Evolutionary conservation across 2,888 invertebrate species (phyloP).

Genomic region (Acronicta psi): DNA sequence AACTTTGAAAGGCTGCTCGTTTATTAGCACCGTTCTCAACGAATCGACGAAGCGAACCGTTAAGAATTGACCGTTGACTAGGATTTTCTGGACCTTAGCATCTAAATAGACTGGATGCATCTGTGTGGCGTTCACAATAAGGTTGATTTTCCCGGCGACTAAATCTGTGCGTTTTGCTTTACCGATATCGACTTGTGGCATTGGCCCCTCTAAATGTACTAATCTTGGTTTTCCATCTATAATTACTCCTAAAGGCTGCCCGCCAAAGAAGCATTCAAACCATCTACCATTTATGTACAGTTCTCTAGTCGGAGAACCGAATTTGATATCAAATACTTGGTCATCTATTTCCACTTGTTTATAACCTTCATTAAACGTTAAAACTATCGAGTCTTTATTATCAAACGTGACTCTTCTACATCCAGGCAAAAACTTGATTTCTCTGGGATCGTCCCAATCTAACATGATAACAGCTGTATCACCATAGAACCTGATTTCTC

Average conservation of each 20-base stretch:
- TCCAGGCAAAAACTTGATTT: constrained; percentile 95
- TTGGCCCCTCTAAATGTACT: constrained; percentile 96
- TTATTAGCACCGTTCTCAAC: constrained; percentile 93
- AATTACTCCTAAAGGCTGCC: constrained; percentile 94
- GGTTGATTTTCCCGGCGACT: constrained; percentile 94
- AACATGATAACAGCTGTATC: constrained; percentile 95
- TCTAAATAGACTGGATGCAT: constrained; percentile 95
- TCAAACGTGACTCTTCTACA: constrained; percentile 93
- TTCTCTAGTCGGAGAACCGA: constrained; percentile 97
- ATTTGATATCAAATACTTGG: constrained; percentile 92
- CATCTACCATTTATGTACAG: constrained; percentile 96
- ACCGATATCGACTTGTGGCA: constrained; percentile 98
- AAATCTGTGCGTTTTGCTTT: constrained; percentile 93
- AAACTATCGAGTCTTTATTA: constrained; percentile 91
- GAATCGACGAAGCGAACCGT: constrained; percentile 95
- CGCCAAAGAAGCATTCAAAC: constrained; percentile 98
- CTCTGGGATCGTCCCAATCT: constrained; percentile 95
- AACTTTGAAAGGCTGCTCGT: constrained; percentile 93
- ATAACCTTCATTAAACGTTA: constrained; percentile 91
- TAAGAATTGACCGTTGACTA: constrained; percentile 92
- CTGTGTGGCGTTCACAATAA: constrained; percentile 94
- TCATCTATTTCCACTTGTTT: constrained; percentile 93
- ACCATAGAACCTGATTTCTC: constrained; percentile 96
- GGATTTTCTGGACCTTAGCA: constrained; percentile 94
- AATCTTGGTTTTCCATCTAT: constrained; percentile 93